Conservation (phyloP, 2,113 vertebrate genomes). For the Apeltes quadracus region DNA sequence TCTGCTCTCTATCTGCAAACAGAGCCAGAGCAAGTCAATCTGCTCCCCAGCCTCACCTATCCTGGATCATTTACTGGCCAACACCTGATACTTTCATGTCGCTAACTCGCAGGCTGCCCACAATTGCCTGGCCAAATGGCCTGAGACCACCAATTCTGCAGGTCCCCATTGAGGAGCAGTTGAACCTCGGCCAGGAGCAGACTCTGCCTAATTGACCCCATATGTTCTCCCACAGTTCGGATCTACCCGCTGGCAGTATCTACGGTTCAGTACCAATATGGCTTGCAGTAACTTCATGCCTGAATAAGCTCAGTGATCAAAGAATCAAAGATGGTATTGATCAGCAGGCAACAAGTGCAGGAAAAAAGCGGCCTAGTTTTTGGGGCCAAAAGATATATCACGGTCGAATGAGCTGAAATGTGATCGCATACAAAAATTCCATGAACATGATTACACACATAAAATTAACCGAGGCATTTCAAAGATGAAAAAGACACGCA, state of each 20-base stretch:
- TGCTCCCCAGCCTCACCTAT: constrained; percentile 72
- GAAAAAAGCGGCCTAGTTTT: constrained; percentile 42
- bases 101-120: constrained; percentile 73
- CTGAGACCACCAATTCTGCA: constrained; percentile 81
- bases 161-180: constrained; percentile 74
- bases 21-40: constrained; percentile 64
- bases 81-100: constrained; percentile 82
- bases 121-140: constrained; percentile 81
- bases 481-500: constrained; percentile 37
- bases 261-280: constrained; percentile 53
- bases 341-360: constrained; percentile 35
- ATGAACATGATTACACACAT: constrained; percentile 20
- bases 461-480: constrained; percentile 29
- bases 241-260: constrained; percentile 66
- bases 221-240: constrained; percentile 78
- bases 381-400: not conserved
- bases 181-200: constrained; percentile 78
- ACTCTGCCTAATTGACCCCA: constrained; percentile 81
- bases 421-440: not conserved
- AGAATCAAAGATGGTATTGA: constrained; percentile 62
- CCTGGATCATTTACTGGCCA: constrained; percentile 81
- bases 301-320: constrained; percentile 54
- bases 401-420: constrained; percentile 8
- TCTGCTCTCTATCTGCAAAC: constrained; percentile 44
- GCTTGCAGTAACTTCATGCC: constrained; percentile 53